phyloP scores from a whole-genome alignment of 2,797 vertebrate genomes.

The Notamacropus eugenii region DNA sequence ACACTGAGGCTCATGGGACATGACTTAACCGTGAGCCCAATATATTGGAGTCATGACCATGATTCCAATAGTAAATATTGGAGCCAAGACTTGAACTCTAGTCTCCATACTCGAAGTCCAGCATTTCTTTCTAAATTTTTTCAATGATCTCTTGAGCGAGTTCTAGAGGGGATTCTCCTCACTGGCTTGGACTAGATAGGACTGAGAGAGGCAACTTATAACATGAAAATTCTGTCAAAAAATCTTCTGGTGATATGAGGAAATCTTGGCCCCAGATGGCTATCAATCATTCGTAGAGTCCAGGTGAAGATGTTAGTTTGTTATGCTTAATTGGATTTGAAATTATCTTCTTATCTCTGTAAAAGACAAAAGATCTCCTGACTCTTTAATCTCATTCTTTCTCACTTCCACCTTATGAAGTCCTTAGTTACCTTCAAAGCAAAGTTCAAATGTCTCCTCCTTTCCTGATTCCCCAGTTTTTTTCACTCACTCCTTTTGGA shows the following conservation, averaged over 20 bases:
- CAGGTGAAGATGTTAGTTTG: slow-evolving; percentile 59
- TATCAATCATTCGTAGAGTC: slow-evolving; percentile 61
- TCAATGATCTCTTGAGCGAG: not conserved
- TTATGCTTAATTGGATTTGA: slow-evolving; percentile 66
- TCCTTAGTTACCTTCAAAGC: not conserved
- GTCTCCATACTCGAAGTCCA: not conserved
- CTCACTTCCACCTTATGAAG: not conserved
- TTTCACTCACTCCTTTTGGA: not conserved
- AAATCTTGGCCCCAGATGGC: slow-evolving; percentile 59
- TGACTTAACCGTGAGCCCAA: not conserved
- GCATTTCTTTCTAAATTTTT: not conserved
- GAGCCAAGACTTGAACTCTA: not conserved
- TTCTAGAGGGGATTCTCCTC: not conserved
- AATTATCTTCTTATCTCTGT: slow-evolving; percentile 68
- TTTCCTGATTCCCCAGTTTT: not conserved
- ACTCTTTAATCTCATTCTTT: not conserved
- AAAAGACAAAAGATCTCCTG: slow-evolving; percentile 38
- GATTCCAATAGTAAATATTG: not conserved
- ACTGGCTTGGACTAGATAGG: not conserved
- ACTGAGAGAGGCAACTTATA: not conserved
- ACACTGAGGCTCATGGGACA: not conserved
- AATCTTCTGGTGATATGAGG: slow-evolving; percentile 58
- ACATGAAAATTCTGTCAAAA: not conserved
- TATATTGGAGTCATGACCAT: no score
- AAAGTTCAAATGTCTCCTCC: not conserved